Evolutionary conservation across 2,888 invertebrate species (phyloP).

Genomic region (Thera britannica): DNA sequence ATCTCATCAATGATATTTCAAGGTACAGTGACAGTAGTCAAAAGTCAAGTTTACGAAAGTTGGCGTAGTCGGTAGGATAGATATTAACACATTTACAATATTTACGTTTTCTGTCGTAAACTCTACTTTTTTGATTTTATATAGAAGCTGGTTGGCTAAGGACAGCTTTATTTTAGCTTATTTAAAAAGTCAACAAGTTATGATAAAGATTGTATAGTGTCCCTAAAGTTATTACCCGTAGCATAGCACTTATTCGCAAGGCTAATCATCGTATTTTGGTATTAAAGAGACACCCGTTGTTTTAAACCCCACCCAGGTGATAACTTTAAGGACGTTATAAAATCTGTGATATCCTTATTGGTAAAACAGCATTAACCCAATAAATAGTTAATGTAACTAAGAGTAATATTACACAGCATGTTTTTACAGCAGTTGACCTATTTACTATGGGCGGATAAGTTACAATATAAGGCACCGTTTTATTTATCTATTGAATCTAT

Average conservation of each 20-base stretch:
- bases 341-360: too few relatives aligned
- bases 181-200: constrained; percentile 3
- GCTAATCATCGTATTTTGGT: too few relatives aligned
- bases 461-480: constrained; percentile 76
- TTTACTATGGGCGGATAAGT: constrained; percentile 70
- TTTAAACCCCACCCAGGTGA: too few relatives aligned
- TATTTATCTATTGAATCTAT: constrained; percentile 37
- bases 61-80: constrained; percentile 17
- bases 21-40: not conserved
- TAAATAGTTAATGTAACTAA: constrained; percentile 3
- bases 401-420: constrained; percentile 19
- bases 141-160: constrained; percentile 12
- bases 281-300: too few relatives aligned
- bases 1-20: too few relatives aligned
- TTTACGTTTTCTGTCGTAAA: not conserved
- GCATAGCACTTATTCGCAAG: not conserved
- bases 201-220: not conserved
- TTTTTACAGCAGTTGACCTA: constrained; percentile 37
- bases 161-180: constrained; percentile 7
- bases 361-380: not conserved
- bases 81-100: not conserved
- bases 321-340: too few relatives aligned
- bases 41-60: not conserved
- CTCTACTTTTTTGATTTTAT: not conserved
- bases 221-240: not conserved